Evolutionary conservation across 2,113 vertebrate species (phyloP), one percentile per base, ranked within the genome.

Genomic region (Crocuta crocuta): DNA sequence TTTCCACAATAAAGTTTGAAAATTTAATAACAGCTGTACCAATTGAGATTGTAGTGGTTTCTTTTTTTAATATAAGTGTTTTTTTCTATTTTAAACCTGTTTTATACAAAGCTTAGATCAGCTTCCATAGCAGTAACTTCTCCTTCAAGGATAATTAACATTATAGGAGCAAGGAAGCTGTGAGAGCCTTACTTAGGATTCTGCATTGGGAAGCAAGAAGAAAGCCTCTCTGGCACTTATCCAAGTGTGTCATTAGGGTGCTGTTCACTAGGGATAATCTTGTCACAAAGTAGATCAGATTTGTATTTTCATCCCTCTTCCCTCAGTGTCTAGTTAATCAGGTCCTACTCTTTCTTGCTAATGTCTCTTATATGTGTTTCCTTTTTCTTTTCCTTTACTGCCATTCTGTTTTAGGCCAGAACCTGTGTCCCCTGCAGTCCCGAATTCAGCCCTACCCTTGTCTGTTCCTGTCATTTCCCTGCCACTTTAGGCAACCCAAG

Each of bases 21-120:
- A 95, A 45, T 93, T 91, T 95, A 70, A 88, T 82, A 65, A 65
- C 55, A 82, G 5, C 55, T 92, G 0, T 74, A 92, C 10, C 10
- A 28, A 5, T 86, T 76, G 61, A 93, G 50, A 53, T 80, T 45
- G 48, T 61, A n/a, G 21, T 66, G 12, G 5, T 61, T 90, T 50
- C 23, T 33, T 70, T 87, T 88, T 76, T 93, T 7, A 70, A 31
- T 85, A 31, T 85, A 33, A 82, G 13, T 97, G 61, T 48, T 35
- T 92, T 92, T 80, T 88, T 95, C 71, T 94, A 2, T 89, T 98
- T 97, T 97, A 91, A 92, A 78, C 23, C 9, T 97, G 91, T 96
- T 94, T 94, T 92, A 65, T 91, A 2, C 35, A 65, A 92, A 97
- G n/a, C 48, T 39, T 95, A 84, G 55, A 88, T 93, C 35, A 91